Base-by-base conservation (phyloP, 2,113 vertebrate genomes). In the Chionodraco myersi region DNA sequence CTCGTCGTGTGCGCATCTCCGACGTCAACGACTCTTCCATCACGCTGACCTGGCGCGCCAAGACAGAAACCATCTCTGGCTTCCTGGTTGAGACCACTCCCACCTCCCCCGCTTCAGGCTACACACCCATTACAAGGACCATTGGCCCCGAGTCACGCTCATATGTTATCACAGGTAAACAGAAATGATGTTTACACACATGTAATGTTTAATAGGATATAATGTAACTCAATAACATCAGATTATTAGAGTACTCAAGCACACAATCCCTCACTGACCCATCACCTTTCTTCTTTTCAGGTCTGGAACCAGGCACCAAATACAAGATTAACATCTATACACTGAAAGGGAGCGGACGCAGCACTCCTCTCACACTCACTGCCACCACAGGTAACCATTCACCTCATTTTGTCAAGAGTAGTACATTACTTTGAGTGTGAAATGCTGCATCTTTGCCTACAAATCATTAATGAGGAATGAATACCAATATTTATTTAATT, bases 311-410 rank as follows among this genome's bases (percentile, higher is more conserved):
- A 36, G 98, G 97, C 71, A 98, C 95, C 0, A 94, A 86, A 71
- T 99, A 99, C 89, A 98, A 97, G 91, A 96, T 99, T 88, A 92
- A 96, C 91, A 91, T 99, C 58, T 99, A 97, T 70, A 96, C 98
- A 2, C 85, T 99, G 84, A 99, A 96, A 0, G 97, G 96, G 72
- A 96, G 96, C 0, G 93, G 96, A n/a, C 97, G 97, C 85, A 99
- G 98, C 5, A 92, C 95, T 3, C 98, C 98, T 0, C 93, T 96
- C 66, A 89, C 94, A n/a, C 93, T 99, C 4, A 97, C 96, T 6
- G 97, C 96, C 56, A 95, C 95, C 72, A 99, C 98, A 11, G 96
- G 98, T 99, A 96, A 79, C n/a, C 7, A 23, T 45, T 3, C 13
- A n/a, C 10, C 21, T 30, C 5, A 11, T 2, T 30, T 61, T 30